Conservation (phyloP, 2,797 vertebrate species). For the Rhinoraja longicauda region DNA sequence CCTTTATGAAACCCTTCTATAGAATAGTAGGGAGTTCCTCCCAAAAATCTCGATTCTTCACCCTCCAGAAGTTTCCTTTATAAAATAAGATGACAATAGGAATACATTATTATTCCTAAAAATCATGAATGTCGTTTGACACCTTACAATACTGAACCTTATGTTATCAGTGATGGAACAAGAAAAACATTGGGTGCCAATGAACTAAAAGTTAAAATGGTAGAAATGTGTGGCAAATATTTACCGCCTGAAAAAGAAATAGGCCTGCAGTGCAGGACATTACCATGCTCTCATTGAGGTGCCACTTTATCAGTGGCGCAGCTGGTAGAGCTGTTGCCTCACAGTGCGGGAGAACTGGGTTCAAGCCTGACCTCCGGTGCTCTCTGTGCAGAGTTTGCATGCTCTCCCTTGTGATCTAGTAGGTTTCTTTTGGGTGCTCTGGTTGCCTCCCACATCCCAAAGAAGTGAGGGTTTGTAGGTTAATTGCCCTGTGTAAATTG, state of each 20-base stretch:
- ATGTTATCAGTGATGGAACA: neutral
- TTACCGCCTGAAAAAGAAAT: neutral
- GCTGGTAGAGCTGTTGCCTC: too few species aligned
- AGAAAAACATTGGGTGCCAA: neutral
- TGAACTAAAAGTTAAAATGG: neutral
- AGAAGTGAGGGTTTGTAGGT: too few species aligned
- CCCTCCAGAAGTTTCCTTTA: conserved; percentile 84
- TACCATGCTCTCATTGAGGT: neutral
- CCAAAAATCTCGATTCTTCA: conserved; percentile 78
- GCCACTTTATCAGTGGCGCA: neutral
- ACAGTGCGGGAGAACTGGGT: too few species aligned
- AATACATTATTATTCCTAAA: neutral
- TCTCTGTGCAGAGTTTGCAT: too few species aligned
- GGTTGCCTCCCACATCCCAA: too few species aligned
- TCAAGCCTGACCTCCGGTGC: too few species aligned
- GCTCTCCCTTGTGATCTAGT: too few species aligned
- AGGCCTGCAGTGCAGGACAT: neutral
- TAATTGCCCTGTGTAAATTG: too few species aligned
- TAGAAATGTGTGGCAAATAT: neutral
- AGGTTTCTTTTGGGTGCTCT: too few species aligned
- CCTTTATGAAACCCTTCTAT: conserved; percentile 61
- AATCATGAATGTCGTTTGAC: neutral
- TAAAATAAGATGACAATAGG: conserved; percentile 39
- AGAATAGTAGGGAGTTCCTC: conserved; percentile 68
- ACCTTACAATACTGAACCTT: neutral